Conservation (phyloP, 2,797 vertebrate species). For the Pterois miles region DNA sequence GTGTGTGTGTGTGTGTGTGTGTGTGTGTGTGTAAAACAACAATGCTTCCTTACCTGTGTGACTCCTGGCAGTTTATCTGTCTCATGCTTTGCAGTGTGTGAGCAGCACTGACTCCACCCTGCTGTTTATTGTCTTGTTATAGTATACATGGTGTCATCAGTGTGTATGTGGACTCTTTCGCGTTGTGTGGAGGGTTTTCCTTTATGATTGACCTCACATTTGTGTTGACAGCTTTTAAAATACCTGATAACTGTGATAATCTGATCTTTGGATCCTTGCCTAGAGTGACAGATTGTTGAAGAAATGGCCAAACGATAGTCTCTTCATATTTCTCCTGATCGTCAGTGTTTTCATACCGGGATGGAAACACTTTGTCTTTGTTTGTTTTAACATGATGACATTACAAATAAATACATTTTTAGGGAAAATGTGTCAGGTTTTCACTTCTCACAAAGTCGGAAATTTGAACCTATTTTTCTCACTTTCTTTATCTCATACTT, state of each 20-base stretch:
- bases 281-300: conserved; percentile 35
- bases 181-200: neutral
- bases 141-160: neutral
- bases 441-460: conserved; percentile 3
- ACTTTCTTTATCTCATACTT: no score
- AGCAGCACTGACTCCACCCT: neutral
- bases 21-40: neutral
- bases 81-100: neutral
- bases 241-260: neutral
- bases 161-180: neutral
- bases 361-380: neutral
- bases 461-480: conserved; percentile 17
- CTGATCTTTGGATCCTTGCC: conserved; percentile 24
- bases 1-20: neutral
- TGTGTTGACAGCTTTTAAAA: conserved; percentile 2
- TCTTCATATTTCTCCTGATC: neutral
- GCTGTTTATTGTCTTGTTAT: neutral
- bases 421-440: neutral
- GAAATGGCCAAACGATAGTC: conserved; percentile 8
- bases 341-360: neutral
- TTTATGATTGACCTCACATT: neutral
- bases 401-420: neutral
- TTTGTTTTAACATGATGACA: conserved; percentile 3
- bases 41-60: conserved; percentile 3
- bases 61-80: neutral